Evolutionary conservation across 37 sponge, comb jelly and placozoan genomes (phyloP).

Genomic region (Haliclona indistincta): DNA sequence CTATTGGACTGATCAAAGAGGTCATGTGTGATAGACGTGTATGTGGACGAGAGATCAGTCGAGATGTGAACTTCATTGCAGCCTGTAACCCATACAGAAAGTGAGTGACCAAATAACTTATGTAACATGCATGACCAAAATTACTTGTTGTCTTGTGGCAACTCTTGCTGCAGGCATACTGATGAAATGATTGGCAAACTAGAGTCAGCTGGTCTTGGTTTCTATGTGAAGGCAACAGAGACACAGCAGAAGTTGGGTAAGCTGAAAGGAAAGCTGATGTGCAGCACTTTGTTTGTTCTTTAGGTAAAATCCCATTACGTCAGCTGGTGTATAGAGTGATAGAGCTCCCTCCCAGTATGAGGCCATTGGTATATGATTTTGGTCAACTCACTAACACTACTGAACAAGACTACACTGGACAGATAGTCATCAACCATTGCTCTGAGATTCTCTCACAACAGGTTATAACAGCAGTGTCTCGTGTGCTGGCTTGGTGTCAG

Average conservation of each 20-base stretch:
- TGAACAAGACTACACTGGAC: slow-evolving; percentile 49
- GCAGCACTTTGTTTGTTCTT: neutral
- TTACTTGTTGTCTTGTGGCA: neutral
- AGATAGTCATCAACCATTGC: slow-evolving; percentile 70
- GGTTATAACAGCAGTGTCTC: neutral
- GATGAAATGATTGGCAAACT: slow-evolving; percentile 64
- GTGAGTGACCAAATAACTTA: slow-evolving; percentile 3
- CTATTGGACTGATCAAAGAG: slow-evolving; percentile 65
- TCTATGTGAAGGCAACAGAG: slow-evolving; percentile 10
- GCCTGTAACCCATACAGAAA: slow-evolving; percentile 72
- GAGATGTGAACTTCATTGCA: slow-evolving; percentile 57
- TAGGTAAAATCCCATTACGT: slow-evolving; percentile 73
- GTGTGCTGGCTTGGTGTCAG: neutral
- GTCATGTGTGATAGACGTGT: slow-evolving; percentile 64
- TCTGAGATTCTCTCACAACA: slow-evolving; percentile 2
- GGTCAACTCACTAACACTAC: slow-evolving; percentile 54
- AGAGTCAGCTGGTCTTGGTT: slow-evolving; percentile 74
- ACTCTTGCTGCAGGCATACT: slow-evolving; percentile 29
- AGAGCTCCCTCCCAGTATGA: slow-evolving; percentile 73
- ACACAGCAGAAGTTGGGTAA: slow-evolving; percentile 25
- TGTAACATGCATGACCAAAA: neutral
- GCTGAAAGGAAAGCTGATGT: neutral
- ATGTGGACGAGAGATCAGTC: slow-evolving; percentile 30
- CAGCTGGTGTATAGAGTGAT: slow-evolving; percentile 82
- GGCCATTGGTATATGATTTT: slow-evolving; percentile 83